Evolutionary conservation across 2,797 vertebrate genomes (phyloP).

Genomic region (Orestias chungarensis): DNA sequence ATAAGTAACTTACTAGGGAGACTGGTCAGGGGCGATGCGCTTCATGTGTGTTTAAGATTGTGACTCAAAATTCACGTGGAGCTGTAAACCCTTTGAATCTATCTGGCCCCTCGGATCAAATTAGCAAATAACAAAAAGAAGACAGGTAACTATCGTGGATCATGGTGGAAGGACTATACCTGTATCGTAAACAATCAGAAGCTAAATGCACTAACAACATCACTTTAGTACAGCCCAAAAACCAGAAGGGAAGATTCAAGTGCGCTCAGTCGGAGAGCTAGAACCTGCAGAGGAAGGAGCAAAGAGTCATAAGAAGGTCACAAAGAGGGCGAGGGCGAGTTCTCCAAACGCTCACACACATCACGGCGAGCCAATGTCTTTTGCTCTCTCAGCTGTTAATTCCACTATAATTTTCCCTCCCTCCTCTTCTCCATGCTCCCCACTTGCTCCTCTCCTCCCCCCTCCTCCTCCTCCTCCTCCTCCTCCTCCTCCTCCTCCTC

Average conservation of each 20-base stretch:
- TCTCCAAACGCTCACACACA: slow-evolving; percentile 14
- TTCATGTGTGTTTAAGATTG: slow-evolving; percentile 28
- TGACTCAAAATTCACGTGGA: slow-evolving; percentile 39
- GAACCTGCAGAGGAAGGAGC: slow-evolving; percentile 38
- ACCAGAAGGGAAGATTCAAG: slow-evolving; percentile 35
- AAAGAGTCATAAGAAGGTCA: slow-evolving; percentile 66
- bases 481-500: slow-evolving; percentile 52
- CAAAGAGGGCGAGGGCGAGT: slow-evolving; percentile 45
- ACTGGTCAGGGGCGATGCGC: slow-evolving; percentile 7
- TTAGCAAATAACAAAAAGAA: slow-evolving; percentile 79
- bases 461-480: slow-evolving; percentile 53
- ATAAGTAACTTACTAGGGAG: slow-evolving; percentile 70
- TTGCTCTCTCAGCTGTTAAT: slow-evolving; percentile 68
- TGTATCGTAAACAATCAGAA: slow-evolving; percentile 71
- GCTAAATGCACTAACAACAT: slow-evolving; percentile 47
- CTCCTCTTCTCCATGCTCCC: slow-evolving; percentile 42
- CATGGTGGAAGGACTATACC: slow-evolving; percentile 57
- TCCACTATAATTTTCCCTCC: slow-evolving; percentile 67
- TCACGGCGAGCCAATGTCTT: slow-evolving; percentile 25
- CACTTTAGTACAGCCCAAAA: slow-evolving; percentile 59
- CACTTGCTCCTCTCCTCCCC: slow-evolving; percentile 46
- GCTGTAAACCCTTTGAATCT: slow-evolving; percentile 57
- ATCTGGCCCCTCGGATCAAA: slow-evolving; percentile 67
- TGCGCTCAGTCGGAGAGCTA: slow-evolving; percentile 43
- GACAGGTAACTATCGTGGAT: slow-evolving; percentile 78